A percentile compares a stretch with the other conserved stretches of the same genome.
Evolutionary conservation across 2,113 vertebrate species (phyloP).

Genomic region (Sturnira hondurensis): DNA sequence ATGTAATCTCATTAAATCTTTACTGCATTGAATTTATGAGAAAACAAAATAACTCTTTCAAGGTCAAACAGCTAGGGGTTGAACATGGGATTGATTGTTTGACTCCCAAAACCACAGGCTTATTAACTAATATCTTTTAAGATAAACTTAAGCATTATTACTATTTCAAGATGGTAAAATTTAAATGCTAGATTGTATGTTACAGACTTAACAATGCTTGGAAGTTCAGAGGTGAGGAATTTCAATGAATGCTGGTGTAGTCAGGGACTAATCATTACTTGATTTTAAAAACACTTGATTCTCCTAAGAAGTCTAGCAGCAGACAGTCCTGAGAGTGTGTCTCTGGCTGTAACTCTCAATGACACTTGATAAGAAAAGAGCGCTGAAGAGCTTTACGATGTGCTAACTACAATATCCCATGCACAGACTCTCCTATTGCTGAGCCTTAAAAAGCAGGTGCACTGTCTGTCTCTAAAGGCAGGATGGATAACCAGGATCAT

Average conservation of each 20-base stretch:
- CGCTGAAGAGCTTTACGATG: conserved; percentile 8
- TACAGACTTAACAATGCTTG: neutral
- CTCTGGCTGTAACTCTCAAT: neutral
- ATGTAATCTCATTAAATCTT: neutral
- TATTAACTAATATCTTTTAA: neutral
- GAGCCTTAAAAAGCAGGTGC: neutral
- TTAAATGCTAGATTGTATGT: neutral
- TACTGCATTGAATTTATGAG: neutral
- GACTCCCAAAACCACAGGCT: neutral
- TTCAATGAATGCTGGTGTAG: neutral
- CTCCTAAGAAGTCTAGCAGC: neutral
- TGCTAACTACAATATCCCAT: neutral
- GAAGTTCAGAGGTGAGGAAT: conserved; percentile 2
- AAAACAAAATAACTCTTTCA: neutral
- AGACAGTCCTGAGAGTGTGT: neutral
- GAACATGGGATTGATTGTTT: neutral
- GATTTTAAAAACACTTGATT: conserved; percentile 29
- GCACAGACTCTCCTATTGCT: neutral
- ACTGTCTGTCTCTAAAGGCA: neutral
- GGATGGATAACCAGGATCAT: neutral
- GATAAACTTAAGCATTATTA: neutral
- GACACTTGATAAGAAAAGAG: conserved; percentile 30
- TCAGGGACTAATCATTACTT: neutral
- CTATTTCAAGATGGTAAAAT: conserved; percentile 31
- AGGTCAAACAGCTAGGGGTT: neutral